These are phyloP conservation scores for Chalcosyrphus nemorum DNA, from an alignment of 2,888 invertebrate species.

Conservation along the genomic window DNA sequence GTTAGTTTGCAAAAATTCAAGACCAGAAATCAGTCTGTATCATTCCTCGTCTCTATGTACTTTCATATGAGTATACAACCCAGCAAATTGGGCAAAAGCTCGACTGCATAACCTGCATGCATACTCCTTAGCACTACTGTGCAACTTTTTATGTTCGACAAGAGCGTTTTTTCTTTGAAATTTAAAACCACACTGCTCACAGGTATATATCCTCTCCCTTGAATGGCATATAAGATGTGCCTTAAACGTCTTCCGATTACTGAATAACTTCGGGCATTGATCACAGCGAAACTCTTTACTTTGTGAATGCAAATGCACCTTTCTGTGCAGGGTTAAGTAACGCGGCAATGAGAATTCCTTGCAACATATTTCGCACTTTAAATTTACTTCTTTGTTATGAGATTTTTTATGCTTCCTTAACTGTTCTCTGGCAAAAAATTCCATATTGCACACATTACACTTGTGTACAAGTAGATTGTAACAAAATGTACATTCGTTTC, in stretches of 20 bases:
- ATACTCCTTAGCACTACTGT: constrained; percentile 42
- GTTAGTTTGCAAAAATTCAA: not conserved
- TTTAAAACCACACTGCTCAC: constrained; percentile 35
- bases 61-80: constrained; percentile 57
- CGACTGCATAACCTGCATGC: constrained; percentile 29
- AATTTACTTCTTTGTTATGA: constrained; percentile 11
- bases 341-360: constrained; percentile 50
- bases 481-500: constrained; percentile 39
- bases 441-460: constrained; percentile 37
- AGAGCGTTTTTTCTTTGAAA: constrained; percentile 62
- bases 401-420: constrained; percentile 47
- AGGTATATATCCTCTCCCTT: constrained; percentile 28
- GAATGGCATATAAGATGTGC: constrained; percentile 61
- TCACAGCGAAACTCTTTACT: constrained; percentile 35
- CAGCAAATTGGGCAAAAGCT: constrained; percentile 53
- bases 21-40: not conserved
- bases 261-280: constrained; percentile 50
- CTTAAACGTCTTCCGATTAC: constrained; percentile 38
- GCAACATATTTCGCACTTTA: constrained; percentile 48
- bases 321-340: constrained; percentile 42
- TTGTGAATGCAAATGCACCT: constrained; percentile 30
- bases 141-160: constrained; percentile 46
- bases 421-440: constrained; percentile 54
- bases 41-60: constrained; percentile 23
- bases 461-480: constrained; percentile 54